phyloP scores from a whole-genome alignment of 2,888 invertebrate genomes.

The Lithophane ornitopus region DNA sequence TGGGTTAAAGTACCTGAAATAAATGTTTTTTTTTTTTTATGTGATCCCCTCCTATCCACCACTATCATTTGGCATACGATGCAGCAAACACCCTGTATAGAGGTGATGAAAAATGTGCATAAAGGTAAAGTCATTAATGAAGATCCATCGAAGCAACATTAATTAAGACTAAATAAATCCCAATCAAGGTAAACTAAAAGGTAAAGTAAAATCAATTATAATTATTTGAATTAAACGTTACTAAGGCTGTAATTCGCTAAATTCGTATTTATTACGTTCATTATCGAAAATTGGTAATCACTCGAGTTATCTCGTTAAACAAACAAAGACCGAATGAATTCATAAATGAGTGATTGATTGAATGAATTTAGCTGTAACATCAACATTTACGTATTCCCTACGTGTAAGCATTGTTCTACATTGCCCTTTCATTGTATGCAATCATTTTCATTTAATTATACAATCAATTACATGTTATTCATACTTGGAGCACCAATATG shows the following conservation, averaged over 20 bases:
- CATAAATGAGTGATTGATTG: constrained; percentile 42
- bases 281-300: constrained; percentile 33
- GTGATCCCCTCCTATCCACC: too few relatives aligned
- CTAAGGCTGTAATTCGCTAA: not conserved
- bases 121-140: not conserved
- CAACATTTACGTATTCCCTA: constrained; percentile 26
- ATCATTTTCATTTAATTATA: constrained; percentile 16
- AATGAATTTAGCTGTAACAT: constrained; percentile 30
- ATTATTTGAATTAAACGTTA: constrained; percentile 13
- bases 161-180: not conserved
- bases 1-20: too few relatives aligned
- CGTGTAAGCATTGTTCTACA: constrained; percentile 18
- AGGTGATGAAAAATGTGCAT: not conserved
- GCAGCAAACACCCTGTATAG: not conserved
- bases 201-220: too few relatives aligned
- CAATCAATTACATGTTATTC: not conserved
- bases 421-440: constrained; percentile 6
- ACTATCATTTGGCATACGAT: too few relatives aligned
- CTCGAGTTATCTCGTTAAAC: constrained; percentile 24
- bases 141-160: not conserved
- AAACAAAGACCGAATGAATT: constrained; percentile 32
- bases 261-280: constrained; percentile 32
- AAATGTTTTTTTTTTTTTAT: too few relatives aligned
- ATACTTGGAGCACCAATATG: not conserved
- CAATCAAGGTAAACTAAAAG: constrained; percentile 3